These are phyloP conservation scores for Aphaenogaster rudis DNA, from an alignment of 1,140 invertebrate genomes.

Conservation along the genomic window DNA sequence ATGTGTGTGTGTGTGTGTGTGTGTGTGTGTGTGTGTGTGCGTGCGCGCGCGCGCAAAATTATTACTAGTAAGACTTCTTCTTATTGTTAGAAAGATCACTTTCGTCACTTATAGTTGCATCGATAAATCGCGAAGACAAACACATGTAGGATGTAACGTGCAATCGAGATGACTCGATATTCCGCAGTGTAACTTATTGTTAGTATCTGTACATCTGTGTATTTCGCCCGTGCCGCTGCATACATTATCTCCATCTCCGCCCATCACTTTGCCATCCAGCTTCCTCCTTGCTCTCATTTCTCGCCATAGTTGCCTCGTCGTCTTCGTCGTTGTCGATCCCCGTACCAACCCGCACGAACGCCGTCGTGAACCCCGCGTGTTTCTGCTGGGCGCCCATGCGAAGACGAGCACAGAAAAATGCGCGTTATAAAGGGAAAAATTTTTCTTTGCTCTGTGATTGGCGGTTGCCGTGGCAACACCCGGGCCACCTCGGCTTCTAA, in stretches of 20 bases:
- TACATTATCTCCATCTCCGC: slow-evolving; percentile 85
- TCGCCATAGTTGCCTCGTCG: slow-evolving; percentile 1
- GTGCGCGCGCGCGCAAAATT: neutral
- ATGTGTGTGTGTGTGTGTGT: too few species aligned
- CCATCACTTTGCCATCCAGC: slow-evolving; percentile 40
- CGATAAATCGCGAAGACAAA: slow-evolving; percentile 1
- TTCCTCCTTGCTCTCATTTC: slow-evolving; percentile 6
- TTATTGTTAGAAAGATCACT: neutral
- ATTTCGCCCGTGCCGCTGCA: slow-evolving; percentile 85
- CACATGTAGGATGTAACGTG: slow-evolving; percentile 6
- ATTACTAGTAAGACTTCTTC: neutral
- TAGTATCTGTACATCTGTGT: slow-evolving; percentile 69
- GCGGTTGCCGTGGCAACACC: slow-evolving; percentile 87
- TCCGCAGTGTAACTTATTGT: slow-evolving; percentile 8
- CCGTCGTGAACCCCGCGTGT: slow-evolving; percentile 17
- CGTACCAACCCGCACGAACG: slow-evolving; percentile 15
- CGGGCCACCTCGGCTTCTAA: slow-evolving; percentile 85
- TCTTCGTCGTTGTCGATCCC: slow-evolving; percentile 26
- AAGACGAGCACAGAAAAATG: slow-evolving; percentile 82
- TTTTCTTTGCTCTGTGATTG: slow-evolving; percentile 87
- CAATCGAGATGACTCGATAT: slow-evolving; percentile 46
- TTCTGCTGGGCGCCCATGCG: slow-evolving; percentile 64
- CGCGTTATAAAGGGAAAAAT: slow-evolving; percentile 85
- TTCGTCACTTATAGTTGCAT: neutral
- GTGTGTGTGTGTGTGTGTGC: too few species aligned